phyloP scores from a whole-genome alignment of 2,113 vertebrate genomes.

The Zapornia atra region DNA sequence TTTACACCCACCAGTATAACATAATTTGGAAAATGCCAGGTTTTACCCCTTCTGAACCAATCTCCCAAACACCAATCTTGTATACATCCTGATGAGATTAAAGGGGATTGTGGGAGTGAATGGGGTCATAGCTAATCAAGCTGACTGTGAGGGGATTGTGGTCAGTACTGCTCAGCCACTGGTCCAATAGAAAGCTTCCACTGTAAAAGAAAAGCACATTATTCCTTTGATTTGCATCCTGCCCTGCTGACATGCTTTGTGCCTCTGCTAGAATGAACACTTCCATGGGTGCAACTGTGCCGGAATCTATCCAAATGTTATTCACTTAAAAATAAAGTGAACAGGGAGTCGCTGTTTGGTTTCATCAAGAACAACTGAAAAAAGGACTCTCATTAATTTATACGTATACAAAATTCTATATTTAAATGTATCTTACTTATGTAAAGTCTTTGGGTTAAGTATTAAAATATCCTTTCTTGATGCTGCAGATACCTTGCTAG shows the following conservation, averaged over 20 bases:
- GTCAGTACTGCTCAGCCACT: not conserved
- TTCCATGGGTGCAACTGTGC: fast-evolving
- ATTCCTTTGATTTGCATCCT: not conserved
- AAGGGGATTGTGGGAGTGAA: not conserved
- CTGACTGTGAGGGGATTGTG: not conserved
- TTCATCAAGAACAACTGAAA: not conserved
- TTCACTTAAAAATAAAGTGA: not conserved
- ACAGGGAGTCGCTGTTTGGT: not conserved
- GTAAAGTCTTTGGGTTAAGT: not conserved
- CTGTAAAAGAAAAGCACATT: fast-evolving
- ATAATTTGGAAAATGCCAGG: not conserved
- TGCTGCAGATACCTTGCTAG: not conserved
- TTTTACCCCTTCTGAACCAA: not conserved
- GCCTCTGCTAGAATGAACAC: not conserved
- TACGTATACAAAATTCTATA: not conserved
- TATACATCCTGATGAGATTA: not conserved
- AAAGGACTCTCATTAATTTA: not conserved
- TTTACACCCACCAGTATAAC: not conserved
- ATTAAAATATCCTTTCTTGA: not conserved
- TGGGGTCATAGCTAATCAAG: not conserved
- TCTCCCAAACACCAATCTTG: not conserved
- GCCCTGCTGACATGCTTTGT: not conserved
- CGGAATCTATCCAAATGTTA: not conserved
- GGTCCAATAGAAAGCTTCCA: not conserved
- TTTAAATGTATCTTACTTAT: not conserved